Evolutionary conservation across 30 jellyfish, hydroid and myxozoan genomes (phyloP).

Genomic region (Chironex yamaguchii): DNA sequence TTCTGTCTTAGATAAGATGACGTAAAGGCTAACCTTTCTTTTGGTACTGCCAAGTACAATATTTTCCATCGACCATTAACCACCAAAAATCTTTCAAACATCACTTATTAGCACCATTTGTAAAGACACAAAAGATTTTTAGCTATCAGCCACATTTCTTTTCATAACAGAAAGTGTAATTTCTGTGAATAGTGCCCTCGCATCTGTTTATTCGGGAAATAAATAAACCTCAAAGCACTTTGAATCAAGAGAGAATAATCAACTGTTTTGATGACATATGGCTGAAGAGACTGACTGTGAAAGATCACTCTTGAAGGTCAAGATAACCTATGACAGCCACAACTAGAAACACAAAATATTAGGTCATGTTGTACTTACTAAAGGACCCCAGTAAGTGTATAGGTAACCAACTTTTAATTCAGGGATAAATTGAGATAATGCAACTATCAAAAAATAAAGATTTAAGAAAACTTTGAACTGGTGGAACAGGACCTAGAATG

Average conservation of each 20-base stretch:
- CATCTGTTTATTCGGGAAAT: too few relatives aligned
- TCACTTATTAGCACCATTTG: too few relatives aligned
- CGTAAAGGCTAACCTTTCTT: too few relatives aligned
- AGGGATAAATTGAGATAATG: conserved; percentile 91
- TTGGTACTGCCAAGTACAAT: too few relatives aligned
- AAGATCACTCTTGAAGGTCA: not conserved
- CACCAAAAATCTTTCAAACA: too few relatives aligned
- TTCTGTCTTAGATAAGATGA: too few relatives aligned
- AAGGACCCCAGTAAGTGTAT: conserved; percentile 98
- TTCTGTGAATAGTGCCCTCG: too few relatives aligned
- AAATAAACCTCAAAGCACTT: not conserved
- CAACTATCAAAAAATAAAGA: conserved; percentile 88
- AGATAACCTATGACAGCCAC: not conserved
- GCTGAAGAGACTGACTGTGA: not conserved
- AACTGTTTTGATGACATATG: not conserved
- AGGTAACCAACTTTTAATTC: conserved; percentile 92
- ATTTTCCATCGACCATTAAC: too few relatives aligned
- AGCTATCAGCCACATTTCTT: too few relatives aligned
- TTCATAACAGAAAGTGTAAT: too few relatives aligned
- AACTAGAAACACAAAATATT: not conserved
- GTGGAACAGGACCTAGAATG: conserved; percentile 84
- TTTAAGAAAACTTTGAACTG: conserved; percentile 92
- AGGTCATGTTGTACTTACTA: conserved; percentile 73
- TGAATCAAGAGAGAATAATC: too few relatives aligned
- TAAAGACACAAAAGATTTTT: too few relatives aligned